Percentiles rank a stretch among this genome's conserved stretches.
Conservation (phyloP, 2,113 vertebrate species). For the Oreamnos americanus region DNA sequence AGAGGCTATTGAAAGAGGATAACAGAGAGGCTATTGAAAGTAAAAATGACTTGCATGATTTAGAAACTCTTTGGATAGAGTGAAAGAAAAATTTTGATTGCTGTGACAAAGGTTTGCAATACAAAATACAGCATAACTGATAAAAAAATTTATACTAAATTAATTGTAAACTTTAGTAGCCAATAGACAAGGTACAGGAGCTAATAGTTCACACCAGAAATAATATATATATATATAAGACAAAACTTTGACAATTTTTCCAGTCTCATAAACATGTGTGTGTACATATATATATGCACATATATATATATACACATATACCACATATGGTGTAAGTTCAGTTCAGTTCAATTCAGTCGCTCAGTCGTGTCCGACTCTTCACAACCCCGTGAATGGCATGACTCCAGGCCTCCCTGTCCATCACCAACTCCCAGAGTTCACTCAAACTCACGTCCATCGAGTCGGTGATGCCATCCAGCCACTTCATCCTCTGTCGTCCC, state of each 20-base stretch:
- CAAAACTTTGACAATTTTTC: neutral
- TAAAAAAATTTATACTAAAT: neutral
- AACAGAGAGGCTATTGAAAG: neutral
- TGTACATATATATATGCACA: neutral
- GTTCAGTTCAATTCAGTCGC: too few relatives aligned
- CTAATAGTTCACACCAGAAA: neutral
- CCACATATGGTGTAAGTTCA: too few relatives aligned
- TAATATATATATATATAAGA: neutral
- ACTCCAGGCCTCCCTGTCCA: too few relatives aligned
- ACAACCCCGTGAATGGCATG: rapidly evolving
- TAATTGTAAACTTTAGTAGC: neutral
- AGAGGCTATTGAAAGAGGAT: neutral
- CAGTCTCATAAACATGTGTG: neutral
- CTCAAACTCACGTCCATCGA: too few relatives aligned
- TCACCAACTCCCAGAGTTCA: too few relatives aligned
- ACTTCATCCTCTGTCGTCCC: too few relatives aligned
- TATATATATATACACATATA: neutral
- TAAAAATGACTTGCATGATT: neutral
- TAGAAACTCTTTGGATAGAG: neutral
- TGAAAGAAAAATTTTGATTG: neutral
- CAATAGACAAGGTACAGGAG: neutral
- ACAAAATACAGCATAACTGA: neutral
- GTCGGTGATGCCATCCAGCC: too few relatives aligned
- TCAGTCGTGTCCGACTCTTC: too few relatives aligned
- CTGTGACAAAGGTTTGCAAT: neutral